Evolutionary conservation across 2,797 vertebrate genomes (phyloP), one percentile per base, ranked within the genome.

Genomic region (Loriculus beryllinus): DNA sequence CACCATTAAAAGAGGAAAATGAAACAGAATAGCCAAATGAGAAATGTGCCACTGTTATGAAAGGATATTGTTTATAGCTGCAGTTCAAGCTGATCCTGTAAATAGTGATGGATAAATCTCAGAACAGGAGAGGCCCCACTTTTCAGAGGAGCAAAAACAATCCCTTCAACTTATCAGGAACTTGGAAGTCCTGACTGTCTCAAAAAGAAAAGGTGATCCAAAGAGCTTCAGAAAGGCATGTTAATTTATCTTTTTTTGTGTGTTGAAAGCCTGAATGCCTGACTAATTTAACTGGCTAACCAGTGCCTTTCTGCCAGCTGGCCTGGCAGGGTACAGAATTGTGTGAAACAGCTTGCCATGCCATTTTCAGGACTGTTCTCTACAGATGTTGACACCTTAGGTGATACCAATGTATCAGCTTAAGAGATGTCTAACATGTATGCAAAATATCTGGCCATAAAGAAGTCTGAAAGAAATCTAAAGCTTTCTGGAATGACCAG

Each of bases 211-310:
- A 21, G 9, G 6, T 12, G 75, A 17, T 28, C 7, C 35, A 63
- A 68, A 65, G 35, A 42, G 7, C 10, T 81, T 35, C 40, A 78
- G n/a, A 84, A 79, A 88, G 6, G 25, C 63, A 78, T 68, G 10
- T 37, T 69, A 45, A 33, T 17, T 37, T 28, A 8, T 72, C 57
- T 43, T 43, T 85, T 83, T 35, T 56, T 56, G 31, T 54, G 40
- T 12, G 8, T 47, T 87, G 20, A 31, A 87, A 79, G 25, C 31
- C 51, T 76, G 12, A 91, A 93, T 67, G 51, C 33, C 48, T 60
- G 47, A 67, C 63, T 74, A 93, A 86, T 93, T 90, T 79, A 81
- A 92, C 68, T 72, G 74, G 51, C 62, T 90, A 88, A 56, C 25
- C 63, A 62, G 35, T 80, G 51, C 20, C 40, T 51, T 93, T 80